Evolutionary conservation across 2,888 invertebrate genomes (phyloP).

Genomic region (Cylindroiulus punctatus): DNA sequence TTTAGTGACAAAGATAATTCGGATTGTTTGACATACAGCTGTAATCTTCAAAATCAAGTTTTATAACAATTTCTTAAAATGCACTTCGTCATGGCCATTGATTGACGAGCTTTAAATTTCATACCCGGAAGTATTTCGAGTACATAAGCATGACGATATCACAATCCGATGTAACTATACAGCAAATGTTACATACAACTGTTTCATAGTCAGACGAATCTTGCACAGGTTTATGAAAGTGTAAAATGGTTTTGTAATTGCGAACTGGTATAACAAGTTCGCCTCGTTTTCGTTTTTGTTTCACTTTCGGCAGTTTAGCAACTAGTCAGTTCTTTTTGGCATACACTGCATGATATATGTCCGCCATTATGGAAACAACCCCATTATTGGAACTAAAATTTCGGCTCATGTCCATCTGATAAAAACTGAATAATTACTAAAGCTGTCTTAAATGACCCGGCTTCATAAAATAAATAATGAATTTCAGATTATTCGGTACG

Average conservation of each 20-base stretch:
- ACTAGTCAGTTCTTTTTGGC: too few species aligned
- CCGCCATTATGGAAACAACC: too few species aligned
- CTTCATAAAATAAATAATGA: too few species aligned
- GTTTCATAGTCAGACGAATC: neutral
- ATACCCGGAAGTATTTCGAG: neutral
- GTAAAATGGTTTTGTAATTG: neutral
- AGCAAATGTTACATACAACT: neutral
- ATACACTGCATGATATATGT: too few species aligned
- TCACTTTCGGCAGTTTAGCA: too few species aligned
- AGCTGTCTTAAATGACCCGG: neutral
- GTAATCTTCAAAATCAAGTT: conserved; percentile 4
- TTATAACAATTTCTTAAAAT: neutral
- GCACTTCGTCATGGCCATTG: neutral
- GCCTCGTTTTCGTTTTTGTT: too few species aligned
- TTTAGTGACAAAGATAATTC: neutral
- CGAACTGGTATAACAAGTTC: too few species aligned
- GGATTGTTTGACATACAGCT: neutral
- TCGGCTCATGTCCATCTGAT: neutral
- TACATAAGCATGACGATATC: neutral
- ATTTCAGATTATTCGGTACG: too few species aligned
- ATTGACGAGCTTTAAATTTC: neutral
- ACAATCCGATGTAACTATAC: neutral
- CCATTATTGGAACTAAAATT: too few species aligned
- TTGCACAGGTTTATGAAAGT: neutral
- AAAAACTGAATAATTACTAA: neutral